phyloP scores from a whole-genome alignment of 2,113 vertebrate species.

The Calcarius ornatus region DNA sequence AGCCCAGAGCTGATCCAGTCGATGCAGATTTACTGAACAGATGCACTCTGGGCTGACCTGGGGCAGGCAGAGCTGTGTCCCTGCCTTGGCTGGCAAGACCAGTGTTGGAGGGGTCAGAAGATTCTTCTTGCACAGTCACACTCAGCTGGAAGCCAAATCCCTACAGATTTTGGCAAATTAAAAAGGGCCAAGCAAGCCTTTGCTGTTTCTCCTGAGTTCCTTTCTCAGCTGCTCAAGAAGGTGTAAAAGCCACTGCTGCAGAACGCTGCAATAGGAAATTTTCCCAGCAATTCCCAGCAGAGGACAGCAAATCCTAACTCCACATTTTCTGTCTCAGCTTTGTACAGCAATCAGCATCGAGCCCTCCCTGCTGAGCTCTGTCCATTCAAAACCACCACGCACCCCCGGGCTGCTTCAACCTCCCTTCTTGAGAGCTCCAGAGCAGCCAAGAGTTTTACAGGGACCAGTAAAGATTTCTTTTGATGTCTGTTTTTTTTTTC shows the following conservation, averaged over 20 bases:
- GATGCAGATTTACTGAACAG: accelerated
- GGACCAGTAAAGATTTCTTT: not conserved
- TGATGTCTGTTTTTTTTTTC: not conserved
- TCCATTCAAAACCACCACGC: not conserved
- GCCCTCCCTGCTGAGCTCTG: not conserved
- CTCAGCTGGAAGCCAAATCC: not conserved
- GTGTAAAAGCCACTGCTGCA: not conserved
- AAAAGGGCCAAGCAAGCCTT: not conserved
- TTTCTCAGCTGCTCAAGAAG: not conserved
- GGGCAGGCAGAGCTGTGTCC: not conserved
- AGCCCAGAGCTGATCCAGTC: not conserved
- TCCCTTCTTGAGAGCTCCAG: not conserved
- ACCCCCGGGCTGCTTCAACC: not conserved
- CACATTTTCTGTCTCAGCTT: not conserved
- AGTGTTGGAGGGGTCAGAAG: accelerated
- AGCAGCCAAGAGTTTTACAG: too few relatives aligned
- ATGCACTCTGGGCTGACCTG: not conserved
- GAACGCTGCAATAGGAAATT: accelerated
- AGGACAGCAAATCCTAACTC: constrained; percentile 51
- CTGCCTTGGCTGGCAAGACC: not conserved
- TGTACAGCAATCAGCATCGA: not conserved
- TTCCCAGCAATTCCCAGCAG: constrained; percentile 46
- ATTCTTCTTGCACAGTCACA: not conserved
- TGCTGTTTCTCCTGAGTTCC: not conserved
- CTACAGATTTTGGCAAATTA: not conserved